Evolutionary conservation across 2,113 vertebrate species (phyloP).

Genomic region (Ophthalmolycus amberensis): DNA sequence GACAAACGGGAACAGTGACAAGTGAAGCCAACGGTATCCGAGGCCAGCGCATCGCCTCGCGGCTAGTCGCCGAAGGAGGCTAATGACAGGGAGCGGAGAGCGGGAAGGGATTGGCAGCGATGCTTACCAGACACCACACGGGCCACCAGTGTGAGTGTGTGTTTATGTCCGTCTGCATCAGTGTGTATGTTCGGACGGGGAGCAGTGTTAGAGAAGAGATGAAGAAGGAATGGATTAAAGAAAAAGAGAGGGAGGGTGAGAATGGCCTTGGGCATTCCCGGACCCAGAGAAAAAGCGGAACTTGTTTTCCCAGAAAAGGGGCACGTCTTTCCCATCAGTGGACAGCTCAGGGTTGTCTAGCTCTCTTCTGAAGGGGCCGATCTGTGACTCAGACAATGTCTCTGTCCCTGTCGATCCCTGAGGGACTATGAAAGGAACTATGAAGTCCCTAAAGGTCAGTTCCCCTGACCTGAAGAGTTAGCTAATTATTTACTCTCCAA

Average conservation of each 20-base stretch:
- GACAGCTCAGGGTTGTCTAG: constrained; percentile 64
- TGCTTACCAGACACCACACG: constrained; percentile 63
- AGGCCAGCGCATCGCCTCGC: constrained; percentile 41
- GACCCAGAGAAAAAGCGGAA: constrained; percentile 60
- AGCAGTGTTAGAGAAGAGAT: constrained; percentile 47
- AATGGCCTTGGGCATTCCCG: constrained; percentile 73
- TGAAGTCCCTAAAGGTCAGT: constrained; percentile 63
- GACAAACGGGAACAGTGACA: constrained; percentile 42
- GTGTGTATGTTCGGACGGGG: constrained; percentile 51
- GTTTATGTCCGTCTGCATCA: constrained; percentile 47
- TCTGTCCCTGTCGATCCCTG: constrained; percentile 66
- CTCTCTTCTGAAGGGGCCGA: constrained; percentile 39
- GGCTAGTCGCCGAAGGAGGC: constrained; percentile 39
- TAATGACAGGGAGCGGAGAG: constrained; percentile 69
- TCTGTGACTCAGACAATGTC: constrained; percentile 67
- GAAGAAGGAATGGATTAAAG: constrained; percentile 64
- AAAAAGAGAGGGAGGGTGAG: constrained; percentile 67
- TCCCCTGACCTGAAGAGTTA: constrained; percentile 62
- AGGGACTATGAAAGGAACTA: constrained; percentile 68
- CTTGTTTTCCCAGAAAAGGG: constrained; percentile 74
- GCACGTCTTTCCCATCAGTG: constrained; percentile 73
- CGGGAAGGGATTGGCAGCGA: constrained; percentile 59
- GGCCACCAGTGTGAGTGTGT: constrained; percentile 59
- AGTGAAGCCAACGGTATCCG: constrained; percentile 33
- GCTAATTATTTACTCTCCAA: constrained; percentile 67